phyloP scores from a whole-genome alignment of 2,113 vertebrate species.

The Pongo pygmaeus region DNA sequence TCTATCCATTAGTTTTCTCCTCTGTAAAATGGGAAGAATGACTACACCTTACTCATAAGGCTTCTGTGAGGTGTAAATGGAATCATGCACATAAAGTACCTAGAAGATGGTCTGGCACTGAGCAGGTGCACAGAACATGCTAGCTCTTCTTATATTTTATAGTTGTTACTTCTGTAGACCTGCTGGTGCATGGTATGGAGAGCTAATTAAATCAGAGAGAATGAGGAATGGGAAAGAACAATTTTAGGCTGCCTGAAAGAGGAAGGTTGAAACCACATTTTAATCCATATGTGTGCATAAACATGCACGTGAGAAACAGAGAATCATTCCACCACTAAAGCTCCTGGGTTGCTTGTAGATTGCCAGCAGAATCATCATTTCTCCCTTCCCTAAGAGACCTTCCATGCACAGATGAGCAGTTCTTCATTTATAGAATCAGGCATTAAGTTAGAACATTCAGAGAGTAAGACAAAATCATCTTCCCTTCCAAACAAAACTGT shows the following conservation, averaged over 20 bases:
- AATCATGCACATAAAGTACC: neutral
- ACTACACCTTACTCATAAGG: neutral
- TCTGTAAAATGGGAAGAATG: neutral
- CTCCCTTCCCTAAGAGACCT: neutral
- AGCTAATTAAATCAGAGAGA: neutral
- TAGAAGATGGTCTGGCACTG: neutral
- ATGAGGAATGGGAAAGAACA: neutral
- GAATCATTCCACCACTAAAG: neutral
- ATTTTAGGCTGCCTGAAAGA: neutral
- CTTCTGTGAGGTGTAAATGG: neutral
- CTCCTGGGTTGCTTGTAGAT: neutral
- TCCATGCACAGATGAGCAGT: neutral
- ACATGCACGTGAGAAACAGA: neutral
- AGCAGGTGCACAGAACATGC: neutral
- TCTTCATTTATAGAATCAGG: neutral
- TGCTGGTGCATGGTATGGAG: neutral
- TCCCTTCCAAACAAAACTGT: neutral
- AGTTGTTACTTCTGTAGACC: neutral
- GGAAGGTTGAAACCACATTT: neutral
- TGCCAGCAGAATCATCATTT: neutral
- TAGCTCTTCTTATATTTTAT: neutral
- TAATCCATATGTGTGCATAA: neutral
- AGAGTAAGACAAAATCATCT: conserved; percentile 4
- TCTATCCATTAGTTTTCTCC: neutral
- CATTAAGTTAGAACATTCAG: neutral